Base-by-base conservation (phyloP, 2,888 invertebrate species). In the Allophyes oxyacanthae region DNA sequence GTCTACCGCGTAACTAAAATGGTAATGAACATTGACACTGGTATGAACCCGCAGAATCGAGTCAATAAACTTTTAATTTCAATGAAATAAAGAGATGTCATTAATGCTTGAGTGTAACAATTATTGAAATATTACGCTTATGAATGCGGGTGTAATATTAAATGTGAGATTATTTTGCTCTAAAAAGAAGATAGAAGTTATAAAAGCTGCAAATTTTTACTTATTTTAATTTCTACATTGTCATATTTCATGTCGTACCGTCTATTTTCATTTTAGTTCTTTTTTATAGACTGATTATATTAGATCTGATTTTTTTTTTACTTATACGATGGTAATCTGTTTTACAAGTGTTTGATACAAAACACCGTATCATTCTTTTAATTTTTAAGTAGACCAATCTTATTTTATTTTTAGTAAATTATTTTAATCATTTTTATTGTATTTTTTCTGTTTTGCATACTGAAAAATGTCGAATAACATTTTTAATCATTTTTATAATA, bases 351-450 rank as follows among this genome's bases (percentile, higher is more conserved):
- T 10, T 34, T 25, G 10, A 26, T 64, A 42, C 20, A 8, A 37
- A 14, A 28, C 36, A 28, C 11, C 11, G 14, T 40, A 43, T 51
- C 7, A 42, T 34, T 40, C 6, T 58, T 62, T 26, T 75, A 75
- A 40, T 40, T 52, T 64, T 44, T 78, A 80, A 79, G 80, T 79
- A 79, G 80, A 38, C 54, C 69, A 79, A 75, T 78, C 64, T 58
- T 55, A 41, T 42, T 51, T 40, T 33, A 38, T 46, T 1, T 53
- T 53, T 34, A 59, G 43, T 53, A 20, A 55, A 38, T 50, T 44
- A 46, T 44, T 64, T 32, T 15, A 38, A 51, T 51, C 36, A 46
- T 34, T n/a, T n/a, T n/a, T n/a, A n/a, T n/a, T n/a, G n/a, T n/a
- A n/a, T n/a, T n/a, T n/a, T n/a, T n/a, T n/a, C n/a, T n/a, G n/a